Percentiles rank a stretch among this genome's conserved stretches.
phyloP scores from a whole-genome alignment of 2,888 invertebrate species.

The Nemurella pictetii region DNA sequence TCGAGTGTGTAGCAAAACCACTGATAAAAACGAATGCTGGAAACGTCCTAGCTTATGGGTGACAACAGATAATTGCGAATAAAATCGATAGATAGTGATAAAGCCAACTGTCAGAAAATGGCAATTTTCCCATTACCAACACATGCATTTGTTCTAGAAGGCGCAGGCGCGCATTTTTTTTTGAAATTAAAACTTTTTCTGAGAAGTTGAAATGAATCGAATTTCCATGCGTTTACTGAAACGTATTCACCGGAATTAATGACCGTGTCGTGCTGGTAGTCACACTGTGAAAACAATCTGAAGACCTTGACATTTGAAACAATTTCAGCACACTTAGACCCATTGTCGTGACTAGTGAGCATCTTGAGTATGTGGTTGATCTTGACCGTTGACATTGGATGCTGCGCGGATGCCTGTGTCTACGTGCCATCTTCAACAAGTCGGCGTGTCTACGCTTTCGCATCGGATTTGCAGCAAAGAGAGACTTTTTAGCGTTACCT shows the following conservation, averaged over 20 bases:
- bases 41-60: not conserved
- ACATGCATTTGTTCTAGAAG: no score
- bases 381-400: slow-evolving; percentile 15
- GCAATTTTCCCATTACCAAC: not conserved
- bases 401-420: not conserved
- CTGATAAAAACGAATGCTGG: not conserved
- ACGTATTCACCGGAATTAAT: no score
- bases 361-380: slow-evolving; percentile 18
- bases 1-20: not conserved
- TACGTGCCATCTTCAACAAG: no score
- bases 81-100: not conserved
- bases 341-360: not conserved
- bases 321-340: not conserved
- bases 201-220: no score
- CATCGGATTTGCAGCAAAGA: no score
- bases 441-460: no score
- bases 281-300: not conserved
- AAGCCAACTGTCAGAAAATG: not conserved
- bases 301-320: slow-evolving; percentile 5
- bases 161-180: no score
- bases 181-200: no score
- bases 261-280: no score
- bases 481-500: no score
- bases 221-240: no score
- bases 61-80: not conserved